Evolutionary conservation across 2,888 invertebrate species (phyloP).

Genomic region (Drosophila cracens): DNA sequence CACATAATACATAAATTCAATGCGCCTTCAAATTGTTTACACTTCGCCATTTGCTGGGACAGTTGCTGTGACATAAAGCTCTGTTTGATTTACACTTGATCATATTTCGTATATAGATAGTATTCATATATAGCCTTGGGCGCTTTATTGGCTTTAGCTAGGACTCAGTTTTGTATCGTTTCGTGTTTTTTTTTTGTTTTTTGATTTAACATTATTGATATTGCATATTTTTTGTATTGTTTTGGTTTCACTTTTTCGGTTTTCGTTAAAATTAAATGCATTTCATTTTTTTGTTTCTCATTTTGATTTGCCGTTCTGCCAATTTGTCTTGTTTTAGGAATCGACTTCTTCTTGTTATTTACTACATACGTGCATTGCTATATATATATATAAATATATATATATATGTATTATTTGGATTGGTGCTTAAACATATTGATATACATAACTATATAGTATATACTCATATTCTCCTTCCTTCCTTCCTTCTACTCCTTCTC

Average conservation of each 20-base stretch:
- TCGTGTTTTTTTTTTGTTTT: conserved; percentile 23
- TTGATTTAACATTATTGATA: conserved; percentile 46
- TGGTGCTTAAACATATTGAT: conserved; percentile 72
- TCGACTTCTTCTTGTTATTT: conserved; percentile 56
- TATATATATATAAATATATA: conserved; percentile 50
- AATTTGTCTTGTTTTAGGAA: conserved; percentile 53
- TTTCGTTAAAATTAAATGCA: conserved; percentile 55
- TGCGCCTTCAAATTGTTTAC: conserved; percentile 31
- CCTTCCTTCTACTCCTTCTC: conserved; percentile 12
- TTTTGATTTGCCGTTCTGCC: conserved; percentile 23
- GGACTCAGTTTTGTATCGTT: conserved; percentile 58
- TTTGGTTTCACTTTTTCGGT: conserved; percentile 24
- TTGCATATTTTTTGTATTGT: conserved; percentile 14
- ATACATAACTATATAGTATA: conserved; percentile 54
- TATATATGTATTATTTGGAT: conserved; percentile 67
- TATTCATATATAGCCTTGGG: conserved; percentile 23
- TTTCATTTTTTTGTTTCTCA: conserved; percentile 25
- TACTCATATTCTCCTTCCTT: conserved; percentile 22
- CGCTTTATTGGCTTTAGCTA: conserved; percentile 59
- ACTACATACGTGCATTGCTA: conserved; percentile 63
- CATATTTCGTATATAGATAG: conserved; percentile 16
- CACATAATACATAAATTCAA: conserved; percentile 56
- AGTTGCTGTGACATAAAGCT: conserved; percentile 57
- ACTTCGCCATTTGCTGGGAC: conserved; percentile 25
- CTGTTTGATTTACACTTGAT: conserved; percentile 35